Evolutionary conservation across 2,888 invertebrate species (phyloP).

Genomic region (Ophion ventricosus): DNA sequence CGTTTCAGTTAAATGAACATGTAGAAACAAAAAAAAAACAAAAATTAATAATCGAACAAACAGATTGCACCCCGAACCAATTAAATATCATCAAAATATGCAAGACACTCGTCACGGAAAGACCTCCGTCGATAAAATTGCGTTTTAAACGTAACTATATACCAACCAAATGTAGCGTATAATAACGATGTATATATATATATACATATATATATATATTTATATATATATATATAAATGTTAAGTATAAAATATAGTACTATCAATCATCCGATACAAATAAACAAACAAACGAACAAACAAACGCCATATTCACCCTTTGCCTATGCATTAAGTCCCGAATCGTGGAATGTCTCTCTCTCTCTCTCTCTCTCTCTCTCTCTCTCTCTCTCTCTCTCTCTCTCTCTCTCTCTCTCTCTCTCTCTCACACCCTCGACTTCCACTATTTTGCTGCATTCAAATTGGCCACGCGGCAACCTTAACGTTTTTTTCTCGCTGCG

Average conservation of each 20-base stretch:
- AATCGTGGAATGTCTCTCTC: conserved; percentile 81
- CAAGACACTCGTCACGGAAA: conserved; percentile 72
- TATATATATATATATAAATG: too few species aligned
- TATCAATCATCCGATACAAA: conserved; percentile 77
- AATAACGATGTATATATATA: conserved; percentile 80
- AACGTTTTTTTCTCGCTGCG: conserved; percentile 43
- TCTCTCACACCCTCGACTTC: conserved; percentile 76
- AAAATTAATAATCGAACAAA: conserved; percentile 70
- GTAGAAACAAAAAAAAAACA: conserved; percentile 64
- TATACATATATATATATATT: too few species aligned
- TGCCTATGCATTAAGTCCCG: conserved; percentile 82
- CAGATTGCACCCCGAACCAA: conserved; percentile 81
- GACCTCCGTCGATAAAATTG: conserved; percentile 79
- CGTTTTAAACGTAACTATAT: conserved; percentile 75
- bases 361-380: conserved; percentile 67
- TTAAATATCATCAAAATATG: conserved; percentile 80
- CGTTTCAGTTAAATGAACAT: conserved; percentile 37
- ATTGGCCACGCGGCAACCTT: conserved; percentile 75
- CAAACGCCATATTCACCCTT: conserved; percentile 75
- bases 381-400: conserved; percentile 67
- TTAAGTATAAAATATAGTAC: conserved; percentile 82
- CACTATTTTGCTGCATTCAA: conserved; percentile 78
- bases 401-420: conserved; percentile 72
- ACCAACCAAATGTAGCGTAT: conserved; percentile 77
- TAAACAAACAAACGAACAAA: conserved; percentile 45